Evolutionary conservation across 2,113 vertebrate genomes (phyloP).

Genomic region (Perca schrenkii): DNA sequence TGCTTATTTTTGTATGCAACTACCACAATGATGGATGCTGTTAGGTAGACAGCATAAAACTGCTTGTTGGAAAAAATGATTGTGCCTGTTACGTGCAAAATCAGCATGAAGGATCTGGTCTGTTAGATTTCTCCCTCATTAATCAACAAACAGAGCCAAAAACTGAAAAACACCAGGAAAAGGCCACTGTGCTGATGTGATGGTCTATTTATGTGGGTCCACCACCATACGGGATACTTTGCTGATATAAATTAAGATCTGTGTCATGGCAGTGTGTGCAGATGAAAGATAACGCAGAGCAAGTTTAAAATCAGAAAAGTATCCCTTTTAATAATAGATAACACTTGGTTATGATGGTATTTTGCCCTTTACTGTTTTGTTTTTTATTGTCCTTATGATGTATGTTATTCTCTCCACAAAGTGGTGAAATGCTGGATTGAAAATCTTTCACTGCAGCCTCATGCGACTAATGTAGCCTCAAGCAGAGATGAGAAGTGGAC

Average conservation of each 20-base stretch:
- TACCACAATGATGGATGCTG: constrained; percentile 21
- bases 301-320: too few relatives aligned
- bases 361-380: not conserved
- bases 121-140: constrained; percentile 41
- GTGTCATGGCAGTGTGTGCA: too few relatives aligned
- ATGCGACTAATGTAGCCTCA: not conserved
- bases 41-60: constrained; percentile 37
- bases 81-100: constrained; percentile 38
- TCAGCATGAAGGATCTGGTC: constrained; percentile 43
- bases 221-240: too few relatives aligned
- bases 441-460: not conserved
- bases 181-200: not conserved
- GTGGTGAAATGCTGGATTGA: not conserved
- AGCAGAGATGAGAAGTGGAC: not conserved
- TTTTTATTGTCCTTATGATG: not conserved
- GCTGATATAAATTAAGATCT: too few relatives aligned
- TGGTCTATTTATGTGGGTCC: not conserved
- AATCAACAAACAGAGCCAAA: constrained; percentile 49
- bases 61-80: constrained; percentile 29
- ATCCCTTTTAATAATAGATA: not conserved
- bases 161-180: constrained; percentile 12
- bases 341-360: not conserved
- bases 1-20: constrained; percentile 30
- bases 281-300: too few relatives aligned
- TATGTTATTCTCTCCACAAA: not conserved